phyloP scores from a whole-genome alignment of 2,888 invertebrate genomes.

The Orchesellides sinensis region DNA sequence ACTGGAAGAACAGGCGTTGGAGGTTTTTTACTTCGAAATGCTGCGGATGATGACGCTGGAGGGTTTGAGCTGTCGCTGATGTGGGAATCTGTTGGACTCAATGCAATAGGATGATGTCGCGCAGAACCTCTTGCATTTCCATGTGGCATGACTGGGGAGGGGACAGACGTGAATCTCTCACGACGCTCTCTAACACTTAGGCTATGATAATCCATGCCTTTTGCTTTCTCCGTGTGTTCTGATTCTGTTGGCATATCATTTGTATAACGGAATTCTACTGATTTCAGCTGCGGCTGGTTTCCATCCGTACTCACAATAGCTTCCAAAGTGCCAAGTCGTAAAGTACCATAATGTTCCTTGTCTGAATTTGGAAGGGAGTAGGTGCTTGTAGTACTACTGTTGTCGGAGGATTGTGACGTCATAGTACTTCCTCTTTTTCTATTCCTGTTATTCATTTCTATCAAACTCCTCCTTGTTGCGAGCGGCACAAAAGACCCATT shows the following conservation, averaged over 20 bases:
- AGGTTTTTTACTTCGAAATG: conserved; percentile 61
- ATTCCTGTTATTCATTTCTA: conserved; percentile 74
- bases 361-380: conserved; percentile 73
- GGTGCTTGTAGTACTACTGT: conserved; percentile 69
- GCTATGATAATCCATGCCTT: conserved; percentile 42
- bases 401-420: conserved; percentile 55
- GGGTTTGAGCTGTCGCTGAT: conserved; percentile 8
- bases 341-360: conserved; percentile 54
- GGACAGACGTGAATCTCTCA: conserved; percentile 54
- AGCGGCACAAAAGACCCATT: conserved; percentile 74
- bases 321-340: conserved; percentile 66
- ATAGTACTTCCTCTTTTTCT: conserved; percentile 34
- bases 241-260: background rate
- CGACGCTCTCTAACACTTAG: conserved; percentile 44
- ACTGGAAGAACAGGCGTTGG: conserved; percentile 71
- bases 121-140: background rate
- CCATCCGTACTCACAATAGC: conserved; percentile 64
- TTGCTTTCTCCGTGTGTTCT: background rate
- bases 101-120: conserved; percentile 6
- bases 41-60: background rate
- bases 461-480: conserved; percentile 72
- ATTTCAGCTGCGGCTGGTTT: conserved; percentile 65
- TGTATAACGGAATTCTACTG: conserved; percentile 67
- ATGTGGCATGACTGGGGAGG: conserved; percentile 63
- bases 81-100: conserved; percentile 44